Evolutionary conservation across 2,797 vertebrate species (phyloP), one percentile per base, ranked within the genome.

Genomic region (Oreortyx pictus): DNA sequence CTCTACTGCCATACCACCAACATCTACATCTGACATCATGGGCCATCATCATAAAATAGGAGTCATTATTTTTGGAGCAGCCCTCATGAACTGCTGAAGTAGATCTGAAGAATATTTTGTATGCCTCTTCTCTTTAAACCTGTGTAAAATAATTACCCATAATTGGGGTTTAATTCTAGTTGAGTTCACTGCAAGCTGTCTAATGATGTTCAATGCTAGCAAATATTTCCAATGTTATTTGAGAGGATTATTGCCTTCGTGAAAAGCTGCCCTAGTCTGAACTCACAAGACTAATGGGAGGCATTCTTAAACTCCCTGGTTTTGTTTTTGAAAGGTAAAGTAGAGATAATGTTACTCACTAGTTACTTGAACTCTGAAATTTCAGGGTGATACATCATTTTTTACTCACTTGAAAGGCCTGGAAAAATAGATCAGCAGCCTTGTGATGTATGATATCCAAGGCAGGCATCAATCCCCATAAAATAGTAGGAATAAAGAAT

Each of bases 101-200:
- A n/a, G n/a, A 77, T 9, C 1, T 9, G n/a, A 90, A 86, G 9
- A 2, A 25, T 49, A 87, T 65, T 64, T 56, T 47, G 39, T 25
- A 52, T 35, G 18, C 13, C 7, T 90, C 90, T 90, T 66, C 19
- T 86, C 77, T 61, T 44, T 72, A 92, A 82, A 77, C 82, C 11
- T 89, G 68, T 65, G 54, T 67, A 88, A 89, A 87, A 94, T 80
- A 85, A 80, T 90, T 94, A 68, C 39, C 31, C 13, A 27, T 82
- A 87, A 80, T 54, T 87, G 37, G 9, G 68, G 33, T 47, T 90
- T 93, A 88, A 61, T 50, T 41, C 3, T 83, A 86, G 68, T 39
- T 31, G 68, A 65, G 52, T 80, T 90, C 43, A 43, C 64, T 80
- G 31, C 49, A 87, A 77, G 62, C n/a, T 2, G 0, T n/a, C 52